A percentile compares a stretch with the other conserved stretches of the same genome.
These are phyloP conservation scores for Amazona guildingii DNA, from an alignment of 2,113 vertebrate genomes.

Conservation along the genomic window DNA sequence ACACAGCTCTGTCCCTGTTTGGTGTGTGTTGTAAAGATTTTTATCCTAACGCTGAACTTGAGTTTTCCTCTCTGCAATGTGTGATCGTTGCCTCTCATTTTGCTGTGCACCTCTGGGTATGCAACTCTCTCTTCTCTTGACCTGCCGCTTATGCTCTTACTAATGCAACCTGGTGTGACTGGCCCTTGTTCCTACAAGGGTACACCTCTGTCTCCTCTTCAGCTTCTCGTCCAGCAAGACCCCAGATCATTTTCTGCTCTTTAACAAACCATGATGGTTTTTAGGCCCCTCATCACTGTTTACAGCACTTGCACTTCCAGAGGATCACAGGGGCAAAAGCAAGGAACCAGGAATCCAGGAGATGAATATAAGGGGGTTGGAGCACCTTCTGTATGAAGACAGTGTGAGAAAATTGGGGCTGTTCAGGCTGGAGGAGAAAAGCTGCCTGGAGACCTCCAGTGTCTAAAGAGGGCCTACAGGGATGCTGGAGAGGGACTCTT, in stretches of 20 bases:
- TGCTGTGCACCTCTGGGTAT: background rate
- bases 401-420: background rate
- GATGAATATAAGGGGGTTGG: background rate
- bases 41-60: background rate
- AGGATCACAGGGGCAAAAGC: background rate
- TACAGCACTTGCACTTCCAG: background rate
- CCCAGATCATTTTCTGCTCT: background rate
- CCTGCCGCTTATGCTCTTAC: background rate
- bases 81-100: background rate
- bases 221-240: background rate
- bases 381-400: background rate
- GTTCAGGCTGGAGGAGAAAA: background rate
- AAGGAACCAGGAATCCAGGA: background rate
- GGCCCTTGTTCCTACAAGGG: background rate
- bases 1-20: background rate
- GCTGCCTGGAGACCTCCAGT: background rate
- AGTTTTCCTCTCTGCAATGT: background rate
- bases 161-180: background rate
- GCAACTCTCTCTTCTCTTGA: background rate
- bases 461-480: background rate
- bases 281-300: background rate
- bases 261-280: background rate
- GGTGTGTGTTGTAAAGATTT: background rate
- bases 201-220: background rate
- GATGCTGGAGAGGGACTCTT: background rate